These are phyloP conservation scores for Leucosticte australis DNA, from an alignment of 2,113 vertebrate genomes.

Conservation along the genomic window DNA sequence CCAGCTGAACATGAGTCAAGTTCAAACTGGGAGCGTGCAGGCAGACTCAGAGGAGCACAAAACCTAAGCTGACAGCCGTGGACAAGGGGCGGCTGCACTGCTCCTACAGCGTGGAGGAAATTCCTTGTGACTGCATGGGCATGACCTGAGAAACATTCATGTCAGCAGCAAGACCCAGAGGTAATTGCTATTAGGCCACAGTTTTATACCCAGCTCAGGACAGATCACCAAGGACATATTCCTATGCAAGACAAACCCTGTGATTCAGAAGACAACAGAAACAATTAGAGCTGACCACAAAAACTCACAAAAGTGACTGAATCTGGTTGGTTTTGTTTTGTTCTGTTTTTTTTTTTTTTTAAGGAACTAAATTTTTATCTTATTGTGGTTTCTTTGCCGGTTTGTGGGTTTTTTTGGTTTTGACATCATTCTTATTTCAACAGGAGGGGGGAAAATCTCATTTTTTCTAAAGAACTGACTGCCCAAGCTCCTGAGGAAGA, in stretches of 20 bases:
- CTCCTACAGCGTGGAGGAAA: background rate
- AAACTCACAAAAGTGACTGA: background rate
- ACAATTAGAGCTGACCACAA: background rate
- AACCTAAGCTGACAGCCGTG: background rate
- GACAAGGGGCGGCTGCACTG: background rate
- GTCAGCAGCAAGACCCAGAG: background rate
- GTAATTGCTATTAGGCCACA: background rate
- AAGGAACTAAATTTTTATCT: background rate
- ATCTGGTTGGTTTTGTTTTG: background rate
- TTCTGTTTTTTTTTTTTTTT: background rate
- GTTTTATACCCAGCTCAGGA: background rate
- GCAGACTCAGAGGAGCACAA: conserved; percentile 15
- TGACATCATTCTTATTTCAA: background rate
- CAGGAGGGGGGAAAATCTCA: fast-evolving
- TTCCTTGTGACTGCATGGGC: background rate
- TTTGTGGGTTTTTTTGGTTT: background rate
- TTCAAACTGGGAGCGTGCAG: background rate
- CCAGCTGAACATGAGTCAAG: conserved; percentile 50
- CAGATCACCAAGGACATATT: background rate
- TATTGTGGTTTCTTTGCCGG: background rate
- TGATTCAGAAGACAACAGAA: background rate
- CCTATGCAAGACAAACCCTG: background rate
- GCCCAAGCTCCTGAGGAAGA: background rate
- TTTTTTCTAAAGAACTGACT: background rate
- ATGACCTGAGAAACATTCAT: background rate